A percentile compares a stretch with the other conserved stretches of the same genome.
phyloP scores from a whole-genome alignment of 2,113 vertebrate species.

The Xiphophorus hellerii region DNA sequence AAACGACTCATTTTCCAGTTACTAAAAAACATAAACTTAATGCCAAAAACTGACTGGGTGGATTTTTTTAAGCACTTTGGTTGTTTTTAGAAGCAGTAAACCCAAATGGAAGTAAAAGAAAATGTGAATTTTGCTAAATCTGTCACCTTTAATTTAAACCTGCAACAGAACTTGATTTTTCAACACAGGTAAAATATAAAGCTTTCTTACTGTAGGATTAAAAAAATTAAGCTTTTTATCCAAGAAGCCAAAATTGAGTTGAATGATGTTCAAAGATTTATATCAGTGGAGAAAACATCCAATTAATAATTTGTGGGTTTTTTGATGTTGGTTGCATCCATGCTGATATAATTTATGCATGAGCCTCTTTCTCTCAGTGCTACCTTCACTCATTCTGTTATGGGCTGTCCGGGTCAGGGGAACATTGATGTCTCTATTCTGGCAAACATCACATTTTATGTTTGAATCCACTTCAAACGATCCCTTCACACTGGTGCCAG shows the following conservation, averaged over 20 bases:
- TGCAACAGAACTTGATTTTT: too few species aligned
- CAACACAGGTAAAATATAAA: too few species aligned
- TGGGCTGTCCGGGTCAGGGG: slow-evolving; percentile 23
- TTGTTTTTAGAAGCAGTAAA: too few species aligned
- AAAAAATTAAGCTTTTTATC: not conserved
- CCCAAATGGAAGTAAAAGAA: too few species aligned
- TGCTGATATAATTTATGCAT: not conserved
- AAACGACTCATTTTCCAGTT: too few species aligned
- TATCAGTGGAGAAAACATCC: not conserved
- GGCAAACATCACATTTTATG: slow-evolving; percentile 53
- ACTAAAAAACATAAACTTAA: too few species aligned
- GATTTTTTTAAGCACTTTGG: too few species aligned
- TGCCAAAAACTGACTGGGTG: too few species aligned
- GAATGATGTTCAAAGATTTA: not conserved
- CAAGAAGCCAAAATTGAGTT: not conserved
- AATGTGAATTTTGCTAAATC: too few species aligned
- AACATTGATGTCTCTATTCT: slow-evolving; percentile 57
- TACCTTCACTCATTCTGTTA: slow-evolving; percentile 13
- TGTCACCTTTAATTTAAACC: too few species aligned
- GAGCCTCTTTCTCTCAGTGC: not conserved
- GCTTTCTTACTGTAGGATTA: too few species aligned
- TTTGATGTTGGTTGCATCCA: not conserved
- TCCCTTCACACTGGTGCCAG: slow-evolving; percentile 54
- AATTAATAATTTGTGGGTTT: not conserved
- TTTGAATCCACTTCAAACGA: slow-evolving; percentile 61